Evolutionary conservation across 1,140 invertebrate genomes (phyloP), one percentile per base, ranked within the genome.

Genomic region (Drosophila arawakana): DNA sequence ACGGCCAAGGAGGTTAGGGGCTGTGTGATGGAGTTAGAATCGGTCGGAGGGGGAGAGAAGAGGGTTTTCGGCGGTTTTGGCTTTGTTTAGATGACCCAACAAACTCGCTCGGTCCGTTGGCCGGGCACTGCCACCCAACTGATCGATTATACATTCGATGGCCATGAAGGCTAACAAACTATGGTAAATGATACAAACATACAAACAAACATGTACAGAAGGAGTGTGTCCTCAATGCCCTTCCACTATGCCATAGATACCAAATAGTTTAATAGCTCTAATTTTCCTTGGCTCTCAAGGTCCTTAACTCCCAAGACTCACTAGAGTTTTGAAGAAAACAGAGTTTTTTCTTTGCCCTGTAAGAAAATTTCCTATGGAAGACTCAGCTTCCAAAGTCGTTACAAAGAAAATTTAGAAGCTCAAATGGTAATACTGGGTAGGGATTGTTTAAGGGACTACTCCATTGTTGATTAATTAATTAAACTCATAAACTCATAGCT

Each of bases 71-170:
- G 50, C 34, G 68, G 68, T 71, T 71, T 68, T 63, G 63, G 67
- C 83, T 83, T 88, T 88, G 84, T 88, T 88, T 88, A 88, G 84
- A 88, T 88, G 84, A 88, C 84, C 84, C 84, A 88, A 88, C 84
- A 88, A 88, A 88, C 84, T 88, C 11, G 43, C 63, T 79, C 52
- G 68, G 59, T 69, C 76, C 67, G 76, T 80, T 78, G 70, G 75
- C 76, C 67, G 73, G 71, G 72, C 72, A 69, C 72, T 69, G 61
- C 63, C 83, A 78, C 70, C 77, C 84, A 72, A 80, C 66, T 88
- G 84, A 88, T 88, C 84, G 84, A 88, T 88, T 88, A 88, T 88
- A 88, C 84, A 88, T 77, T 89, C 80, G 74, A 88, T 88, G 84
- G 84, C 84, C 84, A 84, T 89, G 84, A 88, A 80, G 84, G 74